phyloP scores from a whole-genome alignment of 92 coral and sea anemone genomes.

The Heteractis magnifica region DNA sequence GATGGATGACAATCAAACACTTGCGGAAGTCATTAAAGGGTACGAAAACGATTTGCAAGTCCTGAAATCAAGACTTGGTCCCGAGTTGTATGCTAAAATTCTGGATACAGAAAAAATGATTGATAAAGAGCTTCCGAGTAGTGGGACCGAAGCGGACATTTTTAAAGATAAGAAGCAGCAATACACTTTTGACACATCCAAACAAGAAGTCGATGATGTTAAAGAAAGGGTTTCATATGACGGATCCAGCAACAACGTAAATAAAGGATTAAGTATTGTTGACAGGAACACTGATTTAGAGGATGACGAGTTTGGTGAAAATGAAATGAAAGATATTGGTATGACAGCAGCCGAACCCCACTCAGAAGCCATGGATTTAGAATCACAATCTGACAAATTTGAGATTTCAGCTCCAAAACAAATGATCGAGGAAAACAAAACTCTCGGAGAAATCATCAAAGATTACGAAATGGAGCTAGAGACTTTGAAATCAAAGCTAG shows the following conservation, averaged over 20 bases:
- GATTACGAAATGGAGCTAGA: conserved; percentile 53
- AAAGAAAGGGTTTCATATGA: background rate
- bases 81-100: conserved; percentile 36
- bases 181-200: background rate
- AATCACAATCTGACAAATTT: background rate
- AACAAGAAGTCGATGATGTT: background rate
- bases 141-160: background rate
- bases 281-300: background rate
- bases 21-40: conserved; percentile 53
- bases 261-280: background rate
- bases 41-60: conserved; percentile 56
- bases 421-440: conserved; percentile 37
- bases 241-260: background rate
- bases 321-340: background rate
- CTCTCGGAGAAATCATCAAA: conserved; percentile 60
- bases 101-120: conserved; percentile 9
- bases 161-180: background rate
- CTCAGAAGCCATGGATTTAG: background rate
- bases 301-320: background rate
- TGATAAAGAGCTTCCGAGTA: background rate
- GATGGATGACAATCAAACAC: conserved; percentile 41
- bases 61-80: conserved; percentile 57
- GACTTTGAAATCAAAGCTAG: conserved; percentile 49
- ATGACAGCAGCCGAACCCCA: background rate
- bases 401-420: background rate